A percentile compares a stretch with the other conserved stretches of the same genome.
These are phyloP conservation scores for Panagrolaimus sp. DNA, from an alignment of 1,140 invertebrate genomes.

Conservation along the genomic window DNA sequence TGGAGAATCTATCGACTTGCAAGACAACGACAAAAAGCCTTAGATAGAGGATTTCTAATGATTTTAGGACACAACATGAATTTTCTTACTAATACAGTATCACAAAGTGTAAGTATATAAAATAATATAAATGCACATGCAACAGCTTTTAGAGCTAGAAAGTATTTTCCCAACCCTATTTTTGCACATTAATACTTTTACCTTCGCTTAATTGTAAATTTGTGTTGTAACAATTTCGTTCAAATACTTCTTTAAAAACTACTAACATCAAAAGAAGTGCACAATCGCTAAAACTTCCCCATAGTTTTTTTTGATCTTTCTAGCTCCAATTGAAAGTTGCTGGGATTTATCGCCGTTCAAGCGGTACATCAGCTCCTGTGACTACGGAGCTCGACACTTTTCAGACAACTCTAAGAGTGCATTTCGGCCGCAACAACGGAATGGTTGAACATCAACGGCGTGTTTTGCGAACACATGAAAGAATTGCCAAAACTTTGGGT, in stretches of 20 bases:
- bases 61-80: conserved; percentile 60
- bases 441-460: conserved; percentile 59
- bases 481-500: conserved; percentile 63
- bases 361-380: not conserved
- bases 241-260: too few relatives aligned
- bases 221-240: too few relatives aligned
- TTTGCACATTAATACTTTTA: too few relatives aligned
- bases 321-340: not conserved
- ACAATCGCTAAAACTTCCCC: too few relatives aligned
- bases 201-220: too few relatives aligned
- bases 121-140: not conserved
- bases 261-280: too few relatives aligned
- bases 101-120: conserved; percentile 36
- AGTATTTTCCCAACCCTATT: not conserved
- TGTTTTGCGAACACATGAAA: conserved; percentile 60
- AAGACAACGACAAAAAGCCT: conserved; percentile 54
- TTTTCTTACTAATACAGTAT: conserved; percentile 52
- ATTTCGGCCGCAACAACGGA: conserved; percentile 57
- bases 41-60: conserved; percentile 58
- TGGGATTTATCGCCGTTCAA: not conserved
- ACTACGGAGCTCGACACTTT: conserved; percentile 22
- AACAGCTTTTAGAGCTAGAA: conserved; percentile 8
- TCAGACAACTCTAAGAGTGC: conserved; percentile 57
- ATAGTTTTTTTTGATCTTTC: too few relatives aligned
- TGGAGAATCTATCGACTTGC: conserved; percentile 57